Evolutionary conservation across 2,888 invertebrate species (phyloP).

Genomic region (Pyralis farinalis): DNA sequence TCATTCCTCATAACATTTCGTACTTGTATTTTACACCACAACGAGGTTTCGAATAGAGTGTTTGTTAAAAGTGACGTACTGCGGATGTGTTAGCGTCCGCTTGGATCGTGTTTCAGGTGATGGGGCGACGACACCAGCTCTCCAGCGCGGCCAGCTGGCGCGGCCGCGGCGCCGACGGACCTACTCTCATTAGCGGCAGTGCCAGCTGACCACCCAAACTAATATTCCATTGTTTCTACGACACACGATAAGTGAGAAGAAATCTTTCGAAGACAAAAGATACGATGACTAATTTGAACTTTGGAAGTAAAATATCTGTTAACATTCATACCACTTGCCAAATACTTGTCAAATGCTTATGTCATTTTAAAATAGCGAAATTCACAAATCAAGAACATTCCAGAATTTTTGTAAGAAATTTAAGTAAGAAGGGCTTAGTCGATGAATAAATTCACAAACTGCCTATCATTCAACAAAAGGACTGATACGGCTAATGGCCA

Average conservation of each 20-base stretch:
- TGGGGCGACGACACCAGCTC: not conserved
- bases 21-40: no score
- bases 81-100: no score
- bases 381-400: no score
- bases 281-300: not conserved
- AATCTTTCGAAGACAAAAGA: not conserved
- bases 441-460: no score
- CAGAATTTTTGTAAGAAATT: no score
- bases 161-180: not conserved
- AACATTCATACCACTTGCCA: not conserved
- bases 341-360: not conserved
- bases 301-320: not conserved
- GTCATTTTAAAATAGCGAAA: not conserved
- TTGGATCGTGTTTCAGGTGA: not conserved
- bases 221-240: not conserved
- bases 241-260: not conserved
- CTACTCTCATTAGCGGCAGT: not conserved
- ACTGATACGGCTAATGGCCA: no score
- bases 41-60: no score
- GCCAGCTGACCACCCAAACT: not conserved
- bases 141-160: not conserved
- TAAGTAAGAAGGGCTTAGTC: no score
- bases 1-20: no score
- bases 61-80: no score
- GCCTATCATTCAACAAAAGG: no score